These are phyloP conservation scores for Galeopterus variegatus DNA, from an alignment of 2,113 vertebrate species.

Conservation along the genomic window DNA sequence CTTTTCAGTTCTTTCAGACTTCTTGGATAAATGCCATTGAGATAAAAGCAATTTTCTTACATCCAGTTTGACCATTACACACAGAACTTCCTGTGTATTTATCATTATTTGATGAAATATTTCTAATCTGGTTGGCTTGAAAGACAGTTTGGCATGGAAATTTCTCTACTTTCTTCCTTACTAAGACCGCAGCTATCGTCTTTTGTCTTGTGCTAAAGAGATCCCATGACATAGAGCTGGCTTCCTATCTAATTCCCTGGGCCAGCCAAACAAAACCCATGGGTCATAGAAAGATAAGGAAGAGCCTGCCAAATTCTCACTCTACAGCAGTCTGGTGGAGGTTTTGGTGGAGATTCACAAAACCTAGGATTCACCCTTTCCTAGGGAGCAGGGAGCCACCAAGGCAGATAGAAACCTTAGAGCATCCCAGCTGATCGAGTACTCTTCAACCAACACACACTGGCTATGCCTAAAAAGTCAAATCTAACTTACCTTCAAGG, in stretches of 20 bases:
- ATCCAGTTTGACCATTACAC: neutral
- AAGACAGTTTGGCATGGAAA: conserved; percentile 4
- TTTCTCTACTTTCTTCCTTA: neutral
- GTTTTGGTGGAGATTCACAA: neutral
- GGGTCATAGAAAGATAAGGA: neutral
- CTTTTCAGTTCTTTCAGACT: conserved; percentile 26
- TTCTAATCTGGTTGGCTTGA: conserved; percentile 35
- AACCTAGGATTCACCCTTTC: neutral
- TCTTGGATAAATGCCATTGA: neutral
- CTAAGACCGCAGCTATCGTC: neutral
- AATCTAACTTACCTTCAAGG: neutral
- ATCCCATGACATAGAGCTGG: neutral
- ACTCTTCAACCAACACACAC: neutral
- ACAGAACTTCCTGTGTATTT: neutral
- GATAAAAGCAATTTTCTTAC: conserved; percentile 37
- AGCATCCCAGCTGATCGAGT: neutral
- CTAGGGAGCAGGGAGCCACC: neutral
- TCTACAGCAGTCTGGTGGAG: neutral
- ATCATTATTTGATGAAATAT: conserved; percentile 34
- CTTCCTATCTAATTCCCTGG: neutral
- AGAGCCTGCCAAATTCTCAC: neutral
- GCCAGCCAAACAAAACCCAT: neutral
- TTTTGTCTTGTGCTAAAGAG: neutral
- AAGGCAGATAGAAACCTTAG: neutral
- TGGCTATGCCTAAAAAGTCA: neutral